A percentile compares a stretch with the other conserved stretches of the same genome.
phyloP scores from a whole-genome alignment of 2,113 vertebrate species.

The Brevimyrus niger region DNA sequence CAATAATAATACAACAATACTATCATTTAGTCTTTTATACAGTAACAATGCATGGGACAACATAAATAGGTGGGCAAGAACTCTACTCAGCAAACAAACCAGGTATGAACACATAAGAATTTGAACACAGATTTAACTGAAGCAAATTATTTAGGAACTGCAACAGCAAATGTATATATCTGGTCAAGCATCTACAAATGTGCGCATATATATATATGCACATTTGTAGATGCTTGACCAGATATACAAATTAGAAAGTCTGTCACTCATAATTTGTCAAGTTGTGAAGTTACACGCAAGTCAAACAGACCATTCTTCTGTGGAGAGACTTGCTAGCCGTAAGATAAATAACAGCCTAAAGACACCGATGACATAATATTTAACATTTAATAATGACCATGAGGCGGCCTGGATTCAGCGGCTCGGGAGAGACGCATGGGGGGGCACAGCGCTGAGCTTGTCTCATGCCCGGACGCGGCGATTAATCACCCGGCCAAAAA shows the following conservation, averaged over 20 bases:
- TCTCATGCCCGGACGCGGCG: background rate
- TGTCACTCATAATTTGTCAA: background rate
- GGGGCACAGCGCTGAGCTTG: background rate
- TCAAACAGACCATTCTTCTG: background rate
- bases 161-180: background rate
- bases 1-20: background rate
- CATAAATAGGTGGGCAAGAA: background rate
- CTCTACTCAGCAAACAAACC: background rate
- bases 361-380: background rate
- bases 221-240: no score
- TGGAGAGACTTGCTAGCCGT: background rate
- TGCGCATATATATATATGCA: background rate
- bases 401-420: background rate
- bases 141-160: background rate
- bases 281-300: background rate
- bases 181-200: background rate
- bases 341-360: background rate
- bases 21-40: background rate
- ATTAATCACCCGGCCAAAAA: conserved; percentile 46
- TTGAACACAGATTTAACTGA: background rate
- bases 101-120: background rate
- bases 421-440: background rate
- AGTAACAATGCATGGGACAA: background rate
- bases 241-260: no score
- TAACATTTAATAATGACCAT: background rate